Base-by-base conservation (phyloP, 2,113 vertebrate species). In the Rhabdornis inornatus region DNA sequence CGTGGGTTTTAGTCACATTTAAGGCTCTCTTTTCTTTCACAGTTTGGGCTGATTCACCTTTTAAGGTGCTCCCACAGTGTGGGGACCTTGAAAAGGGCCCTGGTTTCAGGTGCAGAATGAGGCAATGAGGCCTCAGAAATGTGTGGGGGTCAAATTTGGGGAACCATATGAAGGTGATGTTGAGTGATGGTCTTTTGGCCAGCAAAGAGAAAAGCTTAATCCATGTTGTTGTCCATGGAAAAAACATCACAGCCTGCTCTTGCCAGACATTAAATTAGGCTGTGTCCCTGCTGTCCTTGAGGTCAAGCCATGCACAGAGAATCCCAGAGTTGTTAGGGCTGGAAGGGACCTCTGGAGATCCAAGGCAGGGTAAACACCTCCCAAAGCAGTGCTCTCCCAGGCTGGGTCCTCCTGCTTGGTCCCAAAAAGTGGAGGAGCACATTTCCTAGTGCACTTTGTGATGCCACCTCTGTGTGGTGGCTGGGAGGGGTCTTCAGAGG, bases 171-270 rank as follows among this genome's bases (percentile, higher is more conserved):
- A 35, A 30, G 18, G 55, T 65, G 31, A 14, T 35, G 31, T 49
- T 60, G 45, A 23, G 16, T 16, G 40, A 40, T 35, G 49, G 10
- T 4, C 65, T 69, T 42, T 7, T 55, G 3, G 5, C 42, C 33
- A 50, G 64, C 2, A 18, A 49, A 69, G 60, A 76, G 52, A 40
- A 78, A 70, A 56, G 2, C 13, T 77, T n/a, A 4, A 37, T n/a
- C n/a, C 35, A 19, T 20, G 8, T 80, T 18, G 14, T 4, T 4
- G 20, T 9, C 16, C 1, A 0, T 31, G 30, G 30, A 31, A 52
- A 42, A 33, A 76, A 24, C 44, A 17, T 45, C 77, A 24, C 31
- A 61, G 23, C 27, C 42, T 83, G 0, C 20, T 59, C 60, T 39
- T 63, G 47, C 45, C n/a, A 27, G 74, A 13, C 16, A 5, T 50